Evolutionary conservation across 1,140 invertebrate species (phyloP), one percentile per base, ranked within the genome.

Genomic region (Drosophila azteca): DNA sequence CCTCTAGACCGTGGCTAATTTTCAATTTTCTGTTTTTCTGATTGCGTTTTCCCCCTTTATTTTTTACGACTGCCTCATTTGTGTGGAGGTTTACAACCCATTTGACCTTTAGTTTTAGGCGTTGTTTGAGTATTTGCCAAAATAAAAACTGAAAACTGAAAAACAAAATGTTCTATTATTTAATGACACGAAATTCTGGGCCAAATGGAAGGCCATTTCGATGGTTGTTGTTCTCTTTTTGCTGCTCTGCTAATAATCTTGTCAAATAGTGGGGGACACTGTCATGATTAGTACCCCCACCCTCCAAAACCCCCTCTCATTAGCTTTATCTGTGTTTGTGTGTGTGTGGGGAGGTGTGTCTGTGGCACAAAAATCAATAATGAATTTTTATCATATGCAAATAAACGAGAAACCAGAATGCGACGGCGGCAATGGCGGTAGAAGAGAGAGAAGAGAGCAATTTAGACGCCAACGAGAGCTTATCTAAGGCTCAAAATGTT

Each of bases 311-410:
- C 24, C 49, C 49, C 17, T 20, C 67, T 58, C 11, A 57, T 69
- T 69, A n/a, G 20, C 8, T 20, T 17, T 39, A 3, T 26, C 31
- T 52, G 6, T 11, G 13, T 22, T 20, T 20, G 17, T 20, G 17
- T 20, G 17, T 20, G 17, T 20, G 17, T 20, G 17, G 17, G 48
- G 61, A 65, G 71, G 71, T 74, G 71, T 74, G 71, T 65, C 69
- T 13, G 53, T 44, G 6, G 29, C 13, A 53, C 50, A 45, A 79
- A 82, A 88, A 87, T 87, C 83, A 87, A 87, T 87, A 87, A 63
- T 51, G 35, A 58, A 53, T 48, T 70, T 52, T 83, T 87, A 87
- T 87, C 83, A 69, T 64, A 87, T 87, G 83, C 83, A 87, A 87
- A 87, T 87, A 87, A 43, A 45, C 44, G 63, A 68, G 75, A 79